Percentiles rank a stretch among this genome's conserved stretches.
Conservation (phyloP, 2,113 vertebrate species). For the Tenebrosternarchus preto region DNA sequence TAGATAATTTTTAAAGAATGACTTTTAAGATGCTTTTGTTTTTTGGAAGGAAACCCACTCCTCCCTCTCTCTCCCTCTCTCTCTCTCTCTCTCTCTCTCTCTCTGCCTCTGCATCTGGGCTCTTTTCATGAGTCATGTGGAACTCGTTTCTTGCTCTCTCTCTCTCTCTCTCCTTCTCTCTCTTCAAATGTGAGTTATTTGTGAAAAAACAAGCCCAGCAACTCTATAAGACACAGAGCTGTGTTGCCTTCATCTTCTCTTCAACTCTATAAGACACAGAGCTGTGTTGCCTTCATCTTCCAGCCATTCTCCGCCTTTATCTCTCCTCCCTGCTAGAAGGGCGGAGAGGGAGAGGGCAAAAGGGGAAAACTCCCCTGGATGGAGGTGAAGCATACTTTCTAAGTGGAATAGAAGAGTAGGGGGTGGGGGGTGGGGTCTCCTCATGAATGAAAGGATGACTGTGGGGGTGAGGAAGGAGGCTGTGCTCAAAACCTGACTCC, state of each 20-base stretch:
- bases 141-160: conserved; percentile 72
- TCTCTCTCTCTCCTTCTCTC: conserved; percentile 67
- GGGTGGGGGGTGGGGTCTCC: conserved; percentile 40
- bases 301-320: conserved; percentile 66
- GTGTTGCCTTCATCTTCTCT: conserved; percentile 58
- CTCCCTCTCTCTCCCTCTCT: conserved; percentile 51
- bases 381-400: conserved; percentile 74
- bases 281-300: conserved; percentile 66
- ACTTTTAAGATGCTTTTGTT: conserved; percentile 37
- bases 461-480: conserved; percentile 70
- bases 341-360: conserved; percentile 56
- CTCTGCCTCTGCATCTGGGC: conserved; percentile 42
- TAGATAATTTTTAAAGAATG: conserved; percentile 11
- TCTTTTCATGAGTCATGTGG: conserved; percentile 74
- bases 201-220: conserved; percentile 60
- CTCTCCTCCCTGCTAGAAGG: conserved; percentile 28
- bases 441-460: conserved; percentile 67
- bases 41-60: not conserved
- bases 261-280: conserved; percentile 55
- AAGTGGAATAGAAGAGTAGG: conserved; percentile 66
- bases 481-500: conserved; percentile 84
- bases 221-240: conserved; percentile 44
- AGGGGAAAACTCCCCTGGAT: conserved; percentile 71
- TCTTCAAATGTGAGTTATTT: conserved; percentile 65
- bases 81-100: no score